Percentiles rank a stretch among this genome's conserved stretches.
Evolutionary conservation across 2,888 invertebrate species (phyloP).

Genomic region (Ypsolopha sequella): DNA sequence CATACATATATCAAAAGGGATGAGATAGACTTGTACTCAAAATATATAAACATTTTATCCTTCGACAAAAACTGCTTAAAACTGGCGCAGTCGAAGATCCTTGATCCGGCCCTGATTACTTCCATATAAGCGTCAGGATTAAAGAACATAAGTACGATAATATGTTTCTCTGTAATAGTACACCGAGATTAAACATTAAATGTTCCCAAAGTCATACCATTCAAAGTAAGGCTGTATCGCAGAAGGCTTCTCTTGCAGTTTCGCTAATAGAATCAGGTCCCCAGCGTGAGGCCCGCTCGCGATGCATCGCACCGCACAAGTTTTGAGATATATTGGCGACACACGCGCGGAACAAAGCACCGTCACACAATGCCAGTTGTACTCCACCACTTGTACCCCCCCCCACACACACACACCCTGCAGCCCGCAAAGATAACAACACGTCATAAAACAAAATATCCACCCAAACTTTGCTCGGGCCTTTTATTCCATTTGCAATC

Average conservation of each 20-base stretch:
- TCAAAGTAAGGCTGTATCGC: background rate
- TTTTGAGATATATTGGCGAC: constrained; percentile 64
- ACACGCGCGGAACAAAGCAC: constrained; percentile 51
- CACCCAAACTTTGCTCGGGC: constrained; percentile 53
- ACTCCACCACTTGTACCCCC: constrained; percentile 25
- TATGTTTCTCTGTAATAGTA: background rate
- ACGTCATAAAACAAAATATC: constrained; percentile 56
- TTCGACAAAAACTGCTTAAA: too few relatives aligned
- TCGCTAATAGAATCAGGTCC: background rate
- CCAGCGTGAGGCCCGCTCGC: background rate
- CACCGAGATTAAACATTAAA: background rate
- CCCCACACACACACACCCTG: background rate
- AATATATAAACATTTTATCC: too few relatives aligned
- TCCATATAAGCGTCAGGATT: background rate
- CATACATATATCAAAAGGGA: too few relatives aligned
- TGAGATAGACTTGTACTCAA: too few relatives aligned
- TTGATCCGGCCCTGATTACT: background rate
- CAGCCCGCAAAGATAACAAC: constrained; percentile 49
- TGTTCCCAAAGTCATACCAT: background rate
- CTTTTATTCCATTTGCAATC: constrained; percentile 44
- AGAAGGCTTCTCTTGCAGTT: background rate
- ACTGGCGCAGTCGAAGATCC: too few relatives aligned
- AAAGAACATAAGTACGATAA: background rate
- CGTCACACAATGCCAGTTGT: constrained; percentile 43
- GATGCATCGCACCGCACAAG: constrained; percentile 46